Base-by-base conservation (phyloP, 2,888 invertebrate species). In the Molorchus minor region DNA sequence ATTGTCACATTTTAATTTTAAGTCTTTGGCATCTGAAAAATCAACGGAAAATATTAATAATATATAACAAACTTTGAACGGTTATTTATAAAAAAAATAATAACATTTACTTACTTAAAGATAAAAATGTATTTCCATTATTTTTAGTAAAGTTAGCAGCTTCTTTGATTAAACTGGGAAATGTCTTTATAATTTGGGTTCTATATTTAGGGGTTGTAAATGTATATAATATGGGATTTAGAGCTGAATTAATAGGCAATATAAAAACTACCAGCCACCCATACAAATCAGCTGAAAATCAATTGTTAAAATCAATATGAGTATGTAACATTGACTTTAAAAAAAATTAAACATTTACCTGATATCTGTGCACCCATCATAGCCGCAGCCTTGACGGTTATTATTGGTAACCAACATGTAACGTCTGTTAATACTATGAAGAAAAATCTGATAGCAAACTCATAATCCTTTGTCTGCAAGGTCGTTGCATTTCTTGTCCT, bases 361-460 rank as follows among this genome's bases (percentile, higher is more conserved):
- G 86, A 83, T 58, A 87, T 82, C 62, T 81, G 79, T 49, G 83
- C 79, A 41, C 83, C 81, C 30, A 80, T 76, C 64, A 89, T 82
- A 1, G 87, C 88, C 62, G 85, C 76, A 43, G 87, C 81, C 76
- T 90, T 90, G 56, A 88, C 80, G 19, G 82, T 72, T 30, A 89
- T 87, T 47, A 90, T 88, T 4, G 90, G 90, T 10, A 85, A 83
- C 90, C 90, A 90, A 73, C 90, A 90, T 52, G 85, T 76, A n/a
- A 85, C 85, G 73, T 90, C 87, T 0, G 89, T 88, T 19, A 89
- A 72, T 0, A 90, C 88, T 64, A 90, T 89, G 71, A 89, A 84
- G 73, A 89, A 88, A 75, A 90, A 89, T 62, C 87, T 79, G 16
- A 88, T 78, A 0, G 87, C 88, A 72, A 90, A 86, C 67, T 88